A percentile compares a stretch with the other conserved stretches of the same genome.
phyloP scores from a whole-genome alignment of 37 sponge, comb jelly and placozoan species.

The Corticium candelabrum region DNA sequence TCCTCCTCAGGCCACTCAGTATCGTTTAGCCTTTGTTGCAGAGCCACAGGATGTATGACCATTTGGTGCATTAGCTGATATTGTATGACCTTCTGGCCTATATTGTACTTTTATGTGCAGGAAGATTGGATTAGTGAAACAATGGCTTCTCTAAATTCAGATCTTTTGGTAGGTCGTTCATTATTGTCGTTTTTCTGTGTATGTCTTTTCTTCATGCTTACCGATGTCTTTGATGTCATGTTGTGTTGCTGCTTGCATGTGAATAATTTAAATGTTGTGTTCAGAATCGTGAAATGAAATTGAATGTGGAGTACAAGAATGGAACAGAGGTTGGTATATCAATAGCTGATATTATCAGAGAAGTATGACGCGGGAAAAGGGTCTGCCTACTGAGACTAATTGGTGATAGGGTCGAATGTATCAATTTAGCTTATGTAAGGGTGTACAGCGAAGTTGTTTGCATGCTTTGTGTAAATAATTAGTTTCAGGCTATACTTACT shows the following conservation, averaged over 20 bases:
- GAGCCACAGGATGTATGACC: conserved; percentile 38
- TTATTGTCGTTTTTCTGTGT: neutral
- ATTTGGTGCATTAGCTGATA: neutral
- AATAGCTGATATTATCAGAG: neutral
- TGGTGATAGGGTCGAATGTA: too few species aligned
- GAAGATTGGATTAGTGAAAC: conserved; percentile 50
- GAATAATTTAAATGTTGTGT: neutral
- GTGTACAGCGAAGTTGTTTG: too few species aligned
- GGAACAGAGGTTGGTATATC: conserved; percentile 29
- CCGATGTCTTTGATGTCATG: too few species aligned
- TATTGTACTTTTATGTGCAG: conserved; percentile 1
- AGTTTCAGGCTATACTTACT: too few species aligned
- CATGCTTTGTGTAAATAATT: too few species aligned
- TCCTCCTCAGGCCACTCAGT: conserved; percentile 50
- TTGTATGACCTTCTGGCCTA: neutral
- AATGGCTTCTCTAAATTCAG: neutral
- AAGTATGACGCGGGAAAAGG: too few species aligned
- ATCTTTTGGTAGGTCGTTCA: neutral
- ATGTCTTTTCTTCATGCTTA: neutral
- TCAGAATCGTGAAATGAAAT: conserved; percentile 5
- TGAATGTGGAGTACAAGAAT: conserved; percentile 55
- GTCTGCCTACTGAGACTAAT: too few species aligned
- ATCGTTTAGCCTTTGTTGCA: conserved; percentile 39
- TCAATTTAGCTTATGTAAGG: too few species aligned
- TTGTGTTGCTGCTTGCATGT: conserved; percentile 2